Evolutionary conservation across 2,888 invertebrate genomes (phyloP).

Genomic region (Tenodera sinensis): DNA sequence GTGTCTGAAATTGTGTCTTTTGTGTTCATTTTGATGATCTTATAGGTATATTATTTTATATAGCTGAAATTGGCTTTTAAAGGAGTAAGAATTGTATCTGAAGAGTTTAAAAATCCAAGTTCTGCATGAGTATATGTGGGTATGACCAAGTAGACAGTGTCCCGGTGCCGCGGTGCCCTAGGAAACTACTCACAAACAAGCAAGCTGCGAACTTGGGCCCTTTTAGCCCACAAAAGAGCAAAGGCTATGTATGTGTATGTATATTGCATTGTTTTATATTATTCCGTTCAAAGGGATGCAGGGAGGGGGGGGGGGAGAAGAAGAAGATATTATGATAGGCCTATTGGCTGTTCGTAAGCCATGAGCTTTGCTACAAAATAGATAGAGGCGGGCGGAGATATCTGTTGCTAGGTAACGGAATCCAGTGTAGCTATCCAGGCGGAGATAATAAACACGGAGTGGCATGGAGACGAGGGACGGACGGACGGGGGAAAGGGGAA

Average conservation of each 20-base stretch:
- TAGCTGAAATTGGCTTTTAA: no score
- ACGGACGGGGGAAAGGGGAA: background rate
- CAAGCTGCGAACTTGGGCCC: background rate
- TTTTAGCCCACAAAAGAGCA: background rate
- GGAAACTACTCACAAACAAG: background rate
- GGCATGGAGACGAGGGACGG: background rate
- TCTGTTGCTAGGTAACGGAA: conserved; percentile 10
- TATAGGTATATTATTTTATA: no score
- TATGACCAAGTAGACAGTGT: no score
- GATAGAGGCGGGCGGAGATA: conserved; percentile 16
- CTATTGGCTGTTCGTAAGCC: conserved; percentile 19
- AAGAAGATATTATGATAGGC: conserved; percentile 8
- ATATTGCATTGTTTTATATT: background rate
- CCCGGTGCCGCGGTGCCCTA: no score
- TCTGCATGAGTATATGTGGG: no score
- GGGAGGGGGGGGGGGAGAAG: background rate
- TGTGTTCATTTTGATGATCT: no score
- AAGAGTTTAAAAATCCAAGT: no score
- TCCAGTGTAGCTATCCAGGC: conserved; percentile 1
- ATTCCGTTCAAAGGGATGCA: background rate
- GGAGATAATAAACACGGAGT: background rate
- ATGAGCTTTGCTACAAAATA: conserved; percentile 10
- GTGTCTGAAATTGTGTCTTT: no score
- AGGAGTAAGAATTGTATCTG: no score
- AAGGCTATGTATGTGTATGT: background rate